A percentile compares a stretch with the other conserved stretches of the same genome.
phyloP scores from a whole-genome alignment of 2,888 invertebrate species.

The Hofmannophila pseudospretella region DNA sequence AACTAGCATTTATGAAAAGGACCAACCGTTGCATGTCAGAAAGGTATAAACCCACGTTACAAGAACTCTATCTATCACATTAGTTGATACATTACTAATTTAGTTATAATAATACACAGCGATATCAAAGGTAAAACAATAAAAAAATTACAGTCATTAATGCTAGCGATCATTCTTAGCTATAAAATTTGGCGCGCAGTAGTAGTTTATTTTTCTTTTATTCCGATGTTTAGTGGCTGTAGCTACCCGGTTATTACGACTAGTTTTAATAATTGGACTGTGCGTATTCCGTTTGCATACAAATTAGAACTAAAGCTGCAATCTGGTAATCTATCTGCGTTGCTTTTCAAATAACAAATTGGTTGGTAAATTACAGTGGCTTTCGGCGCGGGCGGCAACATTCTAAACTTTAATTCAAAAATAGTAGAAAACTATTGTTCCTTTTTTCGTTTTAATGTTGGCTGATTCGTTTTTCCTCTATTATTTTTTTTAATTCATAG shows the following conservation, averaged over 20 bases:
- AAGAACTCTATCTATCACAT: too few species aligned
- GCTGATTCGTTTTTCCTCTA: too few species aligned
- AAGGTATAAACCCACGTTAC: too few species aligned
- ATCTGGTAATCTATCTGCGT: slow-evolving; percentile 13
- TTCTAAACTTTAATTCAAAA: too few species aligned
- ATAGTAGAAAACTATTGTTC: too few species aligned
- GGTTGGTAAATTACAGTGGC: neutral
- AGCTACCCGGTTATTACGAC: slow-evolving; percentile 36
- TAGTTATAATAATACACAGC: too few species aligned
- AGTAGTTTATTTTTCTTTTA: slow-evolving; percentile 26
- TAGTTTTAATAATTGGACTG: slow-evolving; percentile 35
- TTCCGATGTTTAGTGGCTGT: slow-evolving; percentile 19
- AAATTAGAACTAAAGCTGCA: slow-evolving; percentile 11
- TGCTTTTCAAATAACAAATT: slow-evolving; percentile 1
- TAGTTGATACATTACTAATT: too few species aligned
- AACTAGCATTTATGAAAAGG: too few species aligned
- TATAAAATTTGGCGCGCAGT: slow-evolving; percentile 22
- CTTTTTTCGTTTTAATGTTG: too few species aligned
- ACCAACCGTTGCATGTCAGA: too few species aligned
- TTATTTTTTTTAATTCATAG: too few species aligned
- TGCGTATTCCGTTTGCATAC: slow-evolving; percentile 15
- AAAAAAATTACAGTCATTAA: slow-evolving; percentile 36
- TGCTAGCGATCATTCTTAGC: slow-evolving; percentile 34
- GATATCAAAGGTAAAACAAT: slow-evolving; percentile 24
- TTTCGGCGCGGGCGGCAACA: neutral